phyloP scores from a whole-genome alignment of 1,140 invertebrate genomes.

The Mactra quadrangularis region DNA sequence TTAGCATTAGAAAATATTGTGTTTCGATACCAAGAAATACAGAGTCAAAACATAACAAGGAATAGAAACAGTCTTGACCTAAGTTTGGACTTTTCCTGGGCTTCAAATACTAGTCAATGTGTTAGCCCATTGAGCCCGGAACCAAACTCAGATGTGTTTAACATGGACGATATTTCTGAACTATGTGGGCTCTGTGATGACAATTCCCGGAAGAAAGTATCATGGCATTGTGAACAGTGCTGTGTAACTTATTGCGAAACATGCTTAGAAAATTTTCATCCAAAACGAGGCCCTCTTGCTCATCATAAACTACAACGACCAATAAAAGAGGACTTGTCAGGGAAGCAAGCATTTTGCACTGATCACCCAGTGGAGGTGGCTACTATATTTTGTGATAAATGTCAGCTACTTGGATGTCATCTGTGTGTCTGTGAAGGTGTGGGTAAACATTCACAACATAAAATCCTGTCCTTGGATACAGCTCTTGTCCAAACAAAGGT shows the following conservation, averaged over 20 bases:
- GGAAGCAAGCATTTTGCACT: slow-evolving; percentile 82
- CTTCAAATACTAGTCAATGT: slow-evolving; percentile 20
- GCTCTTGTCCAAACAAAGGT: slow-evolving; percentile 76
- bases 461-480: slow-evolving; percentile 75
- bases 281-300: slow-evolving; percentile 70
- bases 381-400: slow-evolving; percentile 94
- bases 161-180: slow-evolving; percentile 60
- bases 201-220: slow-evolving; percentile 90
- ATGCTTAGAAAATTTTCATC: slow-evolving; percentile 89
- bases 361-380: slow-evolving; percentile 92
- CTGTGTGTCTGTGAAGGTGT: slow-evolving; percentile 86
- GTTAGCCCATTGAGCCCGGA: slow-evolving; percentile 49
- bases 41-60: slow-evolving; percentile 70
- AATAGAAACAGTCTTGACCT: slow-evolving; percentile 68
- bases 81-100: slow-evolving; percentile 37
- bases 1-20: slow-evolving; percentile 96
- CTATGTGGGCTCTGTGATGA: slow-evolving; percentile 95
- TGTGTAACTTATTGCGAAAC: slow-evolving; percentile 95
- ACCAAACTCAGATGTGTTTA: slow-evolving; percentile 62
- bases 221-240: slow-evolving; percentile 96
- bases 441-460: slow-evolving; percentile 79
- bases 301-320: slow-evolving; percentile 69
- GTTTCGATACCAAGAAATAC: slow-evolving; percentile 89
- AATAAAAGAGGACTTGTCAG: slow-evolving; percentile 54
- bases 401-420: slow-evolving; percentile 93